These are phyloP conservation scores for Drosophila yakuba DNA, from an alignment of 1,140 invertebrate species.

Conservation along the genomic window DNA sequence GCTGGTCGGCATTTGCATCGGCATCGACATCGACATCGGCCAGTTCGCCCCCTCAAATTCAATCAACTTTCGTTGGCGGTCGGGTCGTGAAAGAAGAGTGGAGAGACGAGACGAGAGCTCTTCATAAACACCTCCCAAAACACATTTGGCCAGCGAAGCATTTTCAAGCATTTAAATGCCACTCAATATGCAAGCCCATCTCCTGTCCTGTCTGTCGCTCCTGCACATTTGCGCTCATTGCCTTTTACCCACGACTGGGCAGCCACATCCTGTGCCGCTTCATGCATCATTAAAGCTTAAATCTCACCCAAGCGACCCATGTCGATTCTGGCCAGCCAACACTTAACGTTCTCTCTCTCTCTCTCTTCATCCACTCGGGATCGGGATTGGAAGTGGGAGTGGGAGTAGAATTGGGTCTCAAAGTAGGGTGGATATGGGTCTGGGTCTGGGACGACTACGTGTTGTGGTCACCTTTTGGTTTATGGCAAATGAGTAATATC, in stretches of 20 bases:
- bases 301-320: conserved; percentile 80
- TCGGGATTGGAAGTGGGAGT: conserved; percentile 7
- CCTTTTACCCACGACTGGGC: conserved; percentile 82
- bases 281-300: conserved; percentile 84
- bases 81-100: background rate
- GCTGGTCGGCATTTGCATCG: background rate
- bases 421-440: too few relatives aligned
- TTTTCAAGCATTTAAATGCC: conserved; percentile 81
- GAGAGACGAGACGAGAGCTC: conserved; percentile 16
- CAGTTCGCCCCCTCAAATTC: conserved; percentile 17
- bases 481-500: conserved; percentile 81
- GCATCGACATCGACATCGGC: background rate
- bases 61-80: conserved; percentile 47
- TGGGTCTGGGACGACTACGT: conserved; percentile 52
- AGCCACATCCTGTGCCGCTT: conserved; percentile 82
- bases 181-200: conserved; percentile 80
- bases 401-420: background rate
- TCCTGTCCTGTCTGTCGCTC: conserved; percentile 24
- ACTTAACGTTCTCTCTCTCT: conserved; percentile 60
- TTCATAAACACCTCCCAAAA: conserved; percentile 76
- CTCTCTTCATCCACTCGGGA: conserved; percentile 21
- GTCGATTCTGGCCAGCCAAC: conserved; percentile 73
- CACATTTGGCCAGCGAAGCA: conserved; percentile 52
- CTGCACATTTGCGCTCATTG: conserved; percentile 78
- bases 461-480: conserved; percentile 82